Conservation (phyloP, 2,888 invertebrate species). For the Orchesella flavescens region DNA sequence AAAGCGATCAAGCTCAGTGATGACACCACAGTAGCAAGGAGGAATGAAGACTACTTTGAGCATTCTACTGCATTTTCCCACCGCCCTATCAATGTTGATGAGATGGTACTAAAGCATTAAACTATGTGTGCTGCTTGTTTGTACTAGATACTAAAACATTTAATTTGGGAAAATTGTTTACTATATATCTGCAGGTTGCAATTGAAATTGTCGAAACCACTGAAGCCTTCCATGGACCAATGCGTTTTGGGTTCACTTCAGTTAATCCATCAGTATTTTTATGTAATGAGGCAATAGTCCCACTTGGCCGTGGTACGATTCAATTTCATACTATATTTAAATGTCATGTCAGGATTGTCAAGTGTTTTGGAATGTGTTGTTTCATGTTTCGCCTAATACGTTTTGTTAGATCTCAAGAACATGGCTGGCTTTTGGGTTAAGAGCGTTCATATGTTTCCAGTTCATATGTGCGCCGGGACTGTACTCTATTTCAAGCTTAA, state of each 20-base stretch:
- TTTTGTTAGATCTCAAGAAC: conserved; percentile 31
- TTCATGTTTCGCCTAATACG: neutral
- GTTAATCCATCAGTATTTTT: conserved; percentile 52
- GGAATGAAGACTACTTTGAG: conserved; percentile 51
- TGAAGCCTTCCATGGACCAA: conserved; percentile 49
- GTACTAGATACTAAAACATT: neutral
- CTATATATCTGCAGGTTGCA: conserved; percentile 44
- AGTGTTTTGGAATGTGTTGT: too few species aligned
- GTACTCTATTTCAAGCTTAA: conserved; percentile 45
- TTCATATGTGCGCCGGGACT: conserved; percentile 10
- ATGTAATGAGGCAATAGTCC: conserved; percentile 20
- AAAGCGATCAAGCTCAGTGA: conserved; percentile 47
- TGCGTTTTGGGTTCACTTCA: conserved; percentile 64
- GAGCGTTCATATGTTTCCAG: conserved; percentile 47
- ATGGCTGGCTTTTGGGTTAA: conserved; percentile 50
- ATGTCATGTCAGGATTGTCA: too few species aligned
- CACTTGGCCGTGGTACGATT: conserved; percentile 30
- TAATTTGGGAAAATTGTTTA: neutral
- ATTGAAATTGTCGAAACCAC: conserved; percentile 50
- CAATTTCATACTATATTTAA: too few species aligned
- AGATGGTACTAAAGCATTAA: conserved; percentile 48
- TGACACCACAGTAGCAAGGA: conserved; percentile 26
- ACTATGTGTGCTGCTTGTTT: neutral
- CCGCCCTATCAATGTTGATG: conserved; percentile 51
- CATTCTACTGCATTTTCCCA: conserved; percentile 61